These are phyloP conservation scores for Mesorhabditis sp. DNA, from an alignment of 2,888 invertebrate species.

Conservation along the genomic window DNA sequence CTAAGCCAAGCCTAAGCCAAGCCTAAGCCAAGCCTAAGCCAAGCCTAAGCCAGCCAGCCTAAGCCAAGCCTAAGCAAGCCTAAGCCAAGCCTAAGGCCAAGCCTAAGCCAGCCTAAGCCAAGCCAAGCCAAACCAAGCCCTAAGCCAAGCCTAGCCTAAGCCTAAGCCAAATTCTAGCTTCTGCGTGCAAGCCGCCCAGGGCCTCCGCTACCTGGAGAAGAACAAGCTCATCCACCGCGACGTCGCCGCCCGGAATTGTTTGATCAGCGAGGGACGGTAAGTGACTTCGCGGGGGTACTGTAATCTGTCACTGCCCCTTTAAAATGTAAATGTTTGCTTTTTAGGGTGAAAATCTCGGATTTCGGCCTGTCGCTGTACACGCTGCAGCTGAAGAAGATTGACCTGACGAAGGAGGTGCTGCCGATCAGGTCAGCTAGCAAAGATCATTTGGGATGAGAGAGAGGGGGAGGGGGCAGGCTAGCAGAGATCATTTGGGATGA, in stretches of 20 bases:
- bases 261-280: background rate
- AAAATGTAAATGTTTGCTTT: background rate
- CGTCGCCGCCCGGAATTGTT: background rate
- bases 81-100: too few relatives aligned
- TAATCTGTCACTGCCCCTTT: background rate
- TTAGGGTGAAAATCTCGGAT: constrained; percentile 4
- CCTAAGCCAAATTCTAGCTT: background rate
- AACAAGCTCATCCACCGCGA: background rate
- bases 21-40: too few relatives aligned
- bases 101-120: too few relatives aligned
- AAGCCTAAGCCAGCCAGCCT: too few relatives aligned
- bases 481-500: too few relatives aligned
- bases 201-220: constrained; percentile 2
- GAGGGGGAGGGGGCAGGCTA: too few relatives aligned
- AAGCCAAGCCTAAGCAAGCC: too few relatives aligned
- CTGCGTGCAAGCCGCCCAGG: constrained; percentile 2
- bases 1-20: too few relatives aligned
- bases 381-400: background rate
- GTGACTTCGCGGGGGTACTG: too few relatives aligned
- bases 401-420: background rate
- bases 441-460: too few relatives aligned
- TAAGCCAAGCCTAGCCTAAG: too few relatives aligned
- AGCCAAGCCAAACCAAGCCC: too few relatives aligned
- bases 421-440: background rate
- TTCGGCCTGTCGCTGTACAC: background rate